phyloP scores from a whole-genome alignment of 2,113 vertebrate genomes.

The Oxyura jamaicensis region DNA sequence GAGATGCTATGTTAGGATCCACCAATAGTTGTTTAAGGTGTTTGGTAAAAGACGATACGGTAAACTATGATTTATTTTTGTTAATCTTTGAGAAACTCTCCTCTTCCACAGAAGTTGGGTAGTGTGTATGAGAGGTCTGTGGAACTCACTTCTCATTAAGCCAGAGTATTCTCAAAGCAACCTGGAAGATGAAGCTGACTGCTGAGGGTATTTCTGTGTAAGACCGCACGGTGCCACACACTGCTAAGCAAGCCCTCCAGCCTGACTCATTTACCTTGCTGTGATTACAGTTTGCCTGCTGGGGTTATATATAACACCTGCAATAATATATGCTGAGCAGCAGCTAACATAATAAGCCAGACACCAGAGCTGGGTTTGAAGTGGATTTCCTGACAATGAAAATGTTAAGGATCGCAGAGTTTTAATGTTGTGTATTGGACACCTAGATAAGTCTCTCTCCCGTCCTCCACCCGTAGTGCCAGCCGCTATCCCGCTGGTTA shows the following conservation, averaged over 20 bases:
- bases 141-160: neutral
- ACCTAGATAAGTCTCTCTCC: neutral
- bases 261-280: neutral
- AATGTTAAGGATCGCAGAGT: neutral
- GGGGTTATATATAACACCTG: neutral
- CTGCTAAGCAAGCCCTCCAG: neutral
- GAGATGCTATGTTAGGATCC: fast-evolving
- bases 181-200: neutral
- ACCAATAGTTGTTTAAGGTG: neutral
- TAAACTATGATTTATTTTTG: neutral
- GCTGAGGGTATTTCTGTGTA: neutral
- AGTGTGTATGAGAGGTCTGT: neutral
- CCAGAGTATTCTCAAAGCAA: neutral
- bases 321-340: constrained; percentile 6
- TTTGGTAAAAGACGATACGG: neutral
- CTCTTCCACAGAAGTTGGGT: neutral
- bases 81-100: neutral
- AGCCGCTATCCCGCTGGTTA: neutral
- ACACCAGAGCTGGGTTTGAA: neutral
- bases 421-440: neutral
- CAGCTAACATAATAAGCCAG: neutral
- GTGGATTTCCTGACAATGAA: neutral
- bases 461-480: neutral
- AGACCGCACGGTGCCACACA: neutral
- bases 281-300: neutral